A percentile compares a stretch with the other conserved stretches of the same genome.
Evolutionary conservation across 2,797 vertebrate genomes (phyloP).

Genomic region (Danio tinwini): DNA sequence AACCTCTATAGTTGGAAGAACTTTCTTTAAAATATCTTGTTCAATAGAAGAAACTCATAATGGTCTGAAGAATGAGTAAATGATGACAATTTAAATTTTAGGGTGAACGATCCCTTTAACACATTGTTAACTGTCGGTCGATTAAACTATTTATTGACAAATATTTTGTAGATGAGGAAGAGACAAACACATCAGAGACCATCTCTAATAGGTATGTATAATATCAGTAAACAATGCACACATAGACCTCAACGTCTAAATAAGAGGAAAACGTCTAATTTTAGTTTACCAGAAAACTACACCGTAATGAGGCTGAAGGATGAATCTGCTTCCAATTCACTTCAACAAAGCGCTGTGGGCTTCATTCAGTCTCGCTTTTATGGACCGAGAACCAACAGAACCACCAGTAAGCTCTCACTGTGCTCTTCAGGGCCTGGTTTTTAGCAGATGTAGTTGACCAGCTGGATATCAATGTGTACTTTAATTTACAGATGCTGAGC

Average conservation of each 20-base stretch:
- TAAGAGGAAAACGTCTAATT: background rate
- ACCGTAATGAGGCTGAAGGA: slow-evolving; percentile 75
- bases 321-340: slow-evolving; percentile 57
- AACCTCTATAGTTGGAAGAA: too few relatives aligned
- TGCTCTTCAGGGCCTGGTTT: background rate
- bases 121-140: background rate
- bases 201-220: slow-evolving; percentile 34
- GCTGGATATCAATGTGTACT: background rate
- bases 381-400: slow-evolving; percentile 80
- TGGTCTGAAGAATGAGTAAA: too few relatives aligned
- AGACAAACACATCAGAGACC: background rate
- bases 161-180: slow-evolving; percentile 28
- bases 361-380: slow-evolving; percentile 86
- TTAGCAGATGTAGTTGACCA: too few relatives aligned
- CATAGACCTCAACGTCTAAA: background rate
- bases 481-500: slow-evolving; percentile 79
- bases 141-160: background rate
- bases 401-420: slow-evolving; percentile 77
- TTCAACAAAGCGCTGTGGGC: slow-evolving; percentile 78
- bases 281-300: slow-evolving; percentile 79
- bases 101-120: too few relatives aligned
- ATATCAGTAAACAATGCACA: background rate
- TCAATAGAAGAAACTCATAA: too few relatives aligned
- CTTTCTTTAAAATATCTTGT: too few relatives aligned
- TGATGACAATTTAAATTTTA: too few relatives aligned